Evolutionary conservation across 2,888 invertebrate species (phyloP), one percentile per base, ranked within the genome.

Genomic region (Drosophila monieri): DNA sequence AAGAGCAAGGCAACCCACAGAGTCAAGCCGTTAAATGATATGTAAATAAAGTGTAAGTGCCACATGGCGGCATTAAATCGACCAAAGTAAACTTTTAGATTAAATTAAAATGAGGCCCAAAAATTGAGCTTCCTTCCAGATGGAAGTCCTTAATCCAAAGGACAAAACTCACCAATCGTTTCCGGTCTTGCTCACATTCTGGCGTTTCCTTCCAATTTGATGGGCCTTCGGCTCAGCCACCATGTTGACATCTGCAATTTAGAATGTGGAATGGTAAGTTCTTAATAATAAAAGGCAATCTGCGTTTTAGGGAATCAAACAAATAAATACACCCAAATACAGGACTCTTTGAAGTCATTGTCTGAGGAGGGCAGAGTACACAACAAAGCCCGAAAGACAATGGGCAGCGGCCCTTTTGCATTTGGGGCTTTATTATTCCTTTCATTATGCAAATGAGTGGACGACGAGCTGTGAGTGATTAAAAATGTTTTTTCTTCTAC

Each of bases 181-280:
- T 89, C 93, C 93, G 69, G 93, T 93, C 91, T 93, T 93, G 83
- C 93, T 92, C 74, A 93, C 92, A 91, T 94, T 93, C 89, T 93
- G 93, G 74, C 94, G 91, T 89, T 94, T 94, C 74, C 94, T 91
- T 76, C 94, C 94, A 69, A 93, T 93, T 91, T 94, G 94, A 89
- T 94, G 94, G 66, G 94, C 93, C 90, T 95, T 95, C 64, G 94
- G 94, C 90, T 94, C 94, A 47, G 94, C 94, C 52, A 94, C 94
- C 93, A 94, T 94, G 91, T 94, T 95, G 80, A 94, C 94, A 93
- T 94, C 94, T 94, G 92, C 62, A 92, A 92, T 66, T 25, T 27
- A 74, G 6, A 27, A 47, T 39, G 21, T 30, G 74, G n/a, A 27
- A 47, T 39, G 21, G 21, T 8, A 49, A 30, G 23, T 18, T 25